Base-by-base conservation (phyloP, 1,140 invertebrate genomes). In the Drosophila bocki region DNA sequence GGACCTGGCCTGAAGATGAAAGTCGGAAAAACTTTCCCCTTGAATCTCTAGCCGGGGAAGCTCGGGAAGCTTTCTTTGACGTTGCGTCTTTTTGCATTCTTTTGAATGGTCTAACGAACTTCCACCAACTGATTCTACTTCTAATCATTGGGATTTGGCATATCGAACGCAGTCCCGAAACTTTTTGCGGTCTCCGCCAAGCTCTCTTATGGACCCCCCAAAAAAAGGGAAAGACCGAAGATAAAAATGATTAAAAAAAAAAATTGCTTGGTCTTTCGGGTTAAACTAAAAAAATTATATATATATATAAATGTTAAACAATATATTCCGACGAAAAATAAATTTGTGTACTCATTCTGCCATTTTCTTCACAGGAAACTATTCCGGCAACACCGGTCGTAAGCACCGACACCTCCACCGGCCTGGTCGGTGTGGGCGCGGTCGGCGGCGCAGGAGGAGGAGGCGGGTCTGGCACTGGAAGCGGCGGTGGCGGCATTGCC, bases 361-460 rank as follows among this genome's bases (percentile, higher is more conserved):
- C 22, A 19, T 48, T 48, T 22, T 17, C 13, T 53, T 54, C 19
- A 9, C 47, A 88, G 84, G 84, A 88, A 88, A 88, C 84, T 70
- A 88, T 88, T 62, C 84, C 84, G 87, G 84, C 84, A 88, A 81
- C 84, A 88, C 84, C 84, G 85, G 84, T 78, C 61, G 83, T 82
- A 48, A 90, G 60, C 85, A 85, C 85, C 78, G 85, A 88, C 67
- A 56, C 70, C 51, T 79, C 82, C 74, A 76, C 81, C 85, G 79
- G 80, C 56, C 67, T 88, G 41, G 80, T 85, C 17, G 80, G 80
- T 60, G 67, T 82, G 50, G 85, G 65, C 17, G 72, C 61, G 33
- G 82, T 68, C 13, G 75, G 53, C 51, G 61, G 75, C 70, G 71
- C 56, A 44, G 63, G 65, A 39, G 54, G 58, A 56, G 59, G 64